These are phyloP conservation scores for Dasypolia templi DNA, from an alignment of 2,888 invertebrate genomes.

Conservation along the genomic window DNA sequence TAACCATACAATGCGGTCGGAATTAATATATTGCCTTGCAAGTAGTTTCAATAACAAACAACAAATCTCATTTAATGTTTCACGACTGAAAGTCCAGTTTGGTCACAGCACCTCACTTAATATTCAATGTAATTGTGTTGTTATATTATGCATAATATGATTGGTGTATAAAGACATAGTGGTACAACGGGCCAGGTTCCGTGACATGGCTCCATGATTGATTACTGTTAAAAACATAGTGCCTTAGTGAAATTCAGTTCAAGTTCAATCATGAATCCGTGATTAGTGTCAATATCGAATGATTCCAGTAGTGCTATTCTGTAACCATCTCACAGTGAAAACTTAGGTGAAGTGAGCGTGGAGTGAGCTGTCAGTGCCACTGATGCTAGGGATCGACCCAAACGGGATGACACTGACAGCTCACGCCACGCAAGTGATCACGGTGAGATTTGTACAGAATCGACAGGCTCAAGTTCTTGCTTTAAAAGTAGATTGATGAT, in stretches of 20 bases:
- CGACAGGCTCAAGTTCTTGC: neutral
- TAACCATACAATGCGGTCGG: conserved; percentile 45
- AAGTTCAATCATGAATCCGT: conserved; percentile 8
- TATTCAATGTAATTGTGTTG: conserved; percentile 31
- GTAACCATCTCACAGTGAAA: no score
- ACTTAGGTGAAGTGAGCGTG: no score
- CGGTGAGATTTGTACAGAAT: no score
- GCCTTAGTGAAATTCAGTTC: conserved; percentile 26
- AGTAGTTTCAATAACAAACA: conserved; percentile 47
- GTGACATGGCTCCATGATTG: conserved; percentile 6
- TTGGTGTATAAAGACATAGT: neutral
- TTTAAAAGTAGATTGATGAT: neutral
- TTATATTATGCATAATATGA: neutral
- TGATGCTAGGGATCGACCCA: no score
- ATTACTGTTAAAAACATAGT: conserved; percentile 4
- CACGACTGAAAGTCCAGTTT: conserved; percentile 29
- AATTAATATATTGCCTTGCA: conserved; percentile 44
- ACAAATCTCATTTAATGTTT: conserved; percentile 42
- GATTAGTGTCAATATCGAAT: neutral
- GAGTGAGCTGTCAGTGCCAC: no score
- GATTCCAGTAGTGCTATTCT: no score
- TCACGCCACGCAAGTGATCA: no score
- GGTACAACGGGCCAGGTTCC: neutral
- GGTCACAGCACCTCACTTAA: conserved; percentile 49
- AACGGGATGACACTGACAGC: no score